Evolutionary conservation across 2,888 invertebrate species (phyloP), one percentile per base, ranked within the genome.

Genomic region (Nipponacmea schrenckii): DNA sequence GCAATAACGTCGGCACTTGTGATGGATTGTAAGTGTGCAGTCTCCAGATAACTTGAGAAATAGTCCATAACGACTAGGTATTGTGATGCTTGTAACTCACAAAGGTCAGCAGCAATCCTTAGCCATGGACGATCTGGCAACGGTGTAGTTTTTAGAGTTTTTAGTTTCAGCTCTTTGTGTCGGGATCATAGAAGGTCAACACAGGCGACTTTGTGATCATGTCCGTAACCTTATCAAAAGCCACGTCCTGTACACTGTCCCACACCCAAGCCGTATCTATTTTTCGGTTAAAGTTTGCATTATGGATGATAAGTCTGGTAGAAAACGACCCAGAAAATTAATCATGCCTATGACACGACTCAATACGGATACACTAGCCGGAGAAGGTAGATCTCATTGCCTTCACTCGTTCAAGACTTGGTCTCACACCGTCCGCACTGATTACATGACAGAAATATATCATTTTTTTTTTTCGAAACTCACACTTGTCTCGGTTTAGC

Each of bases 371-470:
- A 48, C n/a, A 48, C n/a, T n/a, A 17, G 48, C 14, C n/a, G 48
- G 48, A 48, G 48, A n/a, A 17, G 14, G 3, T n/a, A 48, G 14
- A 48, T 48, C 15, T 4, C n/a, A 48, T 48, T 48, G 48, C 48
- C 14, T 14, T 17, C n/a, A 48, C n/a, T 48, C 4, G 14, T 48
- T 48, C 15, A 48, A 72, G 74, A 64, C 74, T 68, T 15, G 64
- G 56, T 62, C n/a, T 24, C 15, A 76, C 67, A 7, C 75, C 75
- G 1, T 68, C 26, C 3, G 44, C 48, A 44, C 31, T 31, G 39
- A 78, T 68, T 27, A 76, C 67, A 20, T 77, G 75, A 10, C 78
- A 74, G 12, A 74, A 65, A 68, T 71, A 79, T 39, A 62, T 72
- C 15, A 76, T 46, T 31, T 17, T 46, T 14, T 17, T 64, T 63